These are phyloP conservation scores for Hystrix cristata DNA, from an alignment of 2,113 vertebrate species.

Conservation along the genomic window DNA sequence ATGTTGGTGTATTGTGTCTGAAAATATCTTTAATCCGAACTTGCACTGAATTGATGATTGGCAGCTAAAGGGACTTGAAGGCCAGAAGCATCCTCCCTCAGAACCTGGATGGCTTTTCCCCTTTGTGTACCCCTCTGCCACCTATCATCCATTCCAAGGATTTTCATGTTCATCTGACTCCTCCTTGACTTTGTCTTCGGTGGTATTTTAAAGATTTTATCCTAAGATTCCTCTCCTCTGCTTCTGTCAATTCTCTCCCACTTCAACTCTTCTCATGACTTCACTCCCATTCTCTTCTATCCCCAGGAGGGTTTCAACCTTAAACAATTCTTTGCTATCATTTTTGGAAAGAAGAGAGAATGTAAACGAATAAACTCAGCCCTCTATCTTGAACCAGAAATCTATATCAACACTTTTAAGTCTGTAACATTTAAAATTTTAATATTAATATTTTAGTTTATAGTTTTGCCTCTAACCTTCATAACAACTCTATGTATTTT, in stretches of 20 bases:
- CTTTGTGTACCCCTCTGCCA: neutral
- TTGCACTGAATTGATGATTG: neutral
- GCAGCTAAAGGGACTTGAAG: neutral
- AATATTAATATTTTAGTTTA: slow-evolving; percentile 7
- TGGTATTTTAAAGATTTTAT: neutral
- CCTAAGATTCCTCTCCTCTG: neutral
- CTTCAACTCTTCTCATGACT: neutral
- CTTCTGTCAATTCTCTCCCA: neutral
- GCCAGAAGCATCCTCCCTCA: neutral
- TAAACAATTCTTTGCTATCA: neutral
- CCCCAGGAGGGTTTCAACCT: neutral
- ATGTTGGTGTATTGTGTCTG: neutral
- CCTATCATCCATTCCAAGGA: neutral
- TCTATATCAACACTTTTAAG: neutral
- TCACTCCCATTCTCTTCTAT: neutral
- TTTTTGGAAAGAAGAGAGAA: neutral
- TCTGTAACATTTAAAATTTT: slow-evolving; percentile 1
- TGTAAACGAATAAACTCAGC: neutral
- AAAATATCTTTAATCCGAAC: slow-evolving; percentile 1
- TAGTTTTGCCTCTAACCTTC: neutral
- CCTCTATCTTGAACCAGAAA: neutral
- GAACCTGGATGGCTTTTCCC: neutral
- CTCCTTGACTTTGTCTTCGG: neutral
- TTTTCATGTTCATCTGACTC: neutral
- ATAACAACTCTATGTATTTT: neutral